Conservation (phyloP, 30 jellyfish, hydroid and myxozoan genomes). For the Cassiopea xamachana region DNA sequence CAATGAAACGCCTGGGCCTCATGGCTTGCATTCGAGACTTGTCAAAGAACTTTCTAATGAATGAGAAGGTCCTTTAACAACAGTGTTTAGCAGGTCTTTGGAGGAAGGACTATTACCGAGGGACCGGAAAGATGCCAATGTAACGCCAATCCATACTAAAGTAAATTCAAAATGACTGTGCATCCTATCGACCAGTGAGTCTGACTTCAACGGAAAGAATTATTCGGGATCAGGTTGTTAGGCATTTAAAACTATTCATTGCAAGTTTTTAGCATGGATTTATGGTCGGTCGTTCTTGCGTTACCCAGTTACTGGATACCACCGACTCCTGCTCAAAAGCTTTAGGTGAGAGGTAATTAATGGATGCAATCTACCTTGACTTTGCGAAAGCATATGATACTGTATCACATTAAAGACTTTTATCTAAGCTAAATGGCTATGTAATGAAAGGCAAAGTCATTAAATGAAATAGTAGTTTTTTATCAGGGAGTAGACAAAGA, state of each 20-base stretch:
- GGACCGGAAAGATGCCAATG: not conserved
- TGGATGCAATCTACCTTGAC: slow-evolving; percentile 18
- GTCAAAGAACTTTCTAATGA: no score
- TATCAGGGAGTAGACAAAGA: not conserved
- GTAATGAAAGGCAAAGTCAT: not conserved
- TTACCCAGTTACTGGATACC: slow-evolving; percentile 3
- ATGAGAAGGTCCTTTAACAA: not conserved
- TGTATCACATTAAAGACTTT: not conserved
- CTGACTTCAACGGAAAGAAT: not conserved
- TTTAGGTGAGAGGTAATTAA: not conserved
- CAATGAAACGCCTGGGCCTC: no score
- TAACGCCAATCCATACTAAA: not conserved
- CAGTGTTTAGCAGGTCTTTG: not conserved
- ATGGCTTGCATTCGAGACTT: no score
- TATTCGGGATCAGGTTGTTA: not conserved
- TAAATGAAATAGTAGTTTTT: not conserved
- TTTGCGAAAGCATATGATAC: slow-evolving; percentile 6
- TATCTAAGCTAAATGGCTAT: not conserved
- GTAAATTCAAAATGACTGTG: not conserved
- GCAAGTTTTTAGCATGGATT: not conserved
- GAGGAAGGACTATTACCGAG: not conserved
- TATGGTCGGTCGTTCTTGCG: not conserved
- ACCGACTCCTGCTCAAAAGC: slow-evolving; percentile 2
- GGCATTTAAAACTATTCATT: not conserved
- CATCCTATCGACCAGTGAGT: not conserved